phyloP scores from a whole-genome alignment of 1,140 invertebrate species.

The Rhynchophorus ferrugineus region DNA sequence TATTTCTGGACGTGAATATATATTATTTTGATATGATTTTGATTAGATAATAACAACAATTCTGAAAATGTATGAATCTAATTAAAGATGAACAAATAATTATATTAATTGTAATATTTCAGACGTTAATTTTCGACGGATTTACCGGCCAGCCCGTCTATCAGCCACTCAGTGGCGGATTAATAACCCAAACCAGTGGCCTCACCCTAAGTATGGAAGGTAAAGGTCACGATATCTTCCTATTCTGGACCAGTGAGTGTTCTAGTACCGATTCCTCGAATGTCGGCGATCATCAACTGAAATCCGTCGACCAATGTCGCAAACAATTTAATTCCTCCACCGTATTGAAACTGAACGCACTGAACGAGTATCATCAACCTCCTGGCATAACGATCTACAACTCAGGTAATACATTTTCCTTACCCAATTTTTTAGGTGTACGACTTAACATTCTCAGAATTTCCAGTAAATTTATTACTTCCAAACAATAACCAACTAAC shows the following conservation, averaged over 20 bases:
- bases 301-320: slow-evolving; percentile 20
- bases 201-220: slow-evolving; percentile 57
- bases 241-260: slow-evolving; percentile 69
- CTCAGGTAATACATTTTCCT: slow-evolving; percentile 51
- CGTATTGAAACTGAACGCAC: slow-evolving; percentile 57
- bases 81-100: no score
- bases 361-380: slow-evolving; percentile 59
- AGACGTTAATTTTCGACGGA: slow-evolving; percentile 58
- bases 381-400: slow-evolving; percentile 64
- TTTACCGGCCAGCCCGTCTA: slow-evolving; percentile 59
- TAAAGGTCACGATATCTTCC: slow-evolving; percentile 63
- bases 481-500: no score
- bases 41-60: no score
- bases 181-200: slow-evolving; percentile 60
- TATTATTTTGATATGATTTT: no score
- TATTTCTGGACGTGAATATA: no score
- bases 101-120: no score
- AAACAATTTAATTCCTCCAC: slow-evolving; percentile 47
- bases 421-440: no score
- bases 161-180: slow-evolving; percentile 51
- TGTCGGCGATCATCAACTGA: neutral
- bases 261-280: slow-evolving; percentile 21
- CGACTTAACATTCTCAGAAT: no score
- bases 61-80: no score
- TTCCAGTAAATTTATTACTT: no score